Percentiles rank a stretch among this genome's conserved stretches.
Conservation (phyloP, 2,888 invertebrate species). For the Andrena trimmerana region DNA sequence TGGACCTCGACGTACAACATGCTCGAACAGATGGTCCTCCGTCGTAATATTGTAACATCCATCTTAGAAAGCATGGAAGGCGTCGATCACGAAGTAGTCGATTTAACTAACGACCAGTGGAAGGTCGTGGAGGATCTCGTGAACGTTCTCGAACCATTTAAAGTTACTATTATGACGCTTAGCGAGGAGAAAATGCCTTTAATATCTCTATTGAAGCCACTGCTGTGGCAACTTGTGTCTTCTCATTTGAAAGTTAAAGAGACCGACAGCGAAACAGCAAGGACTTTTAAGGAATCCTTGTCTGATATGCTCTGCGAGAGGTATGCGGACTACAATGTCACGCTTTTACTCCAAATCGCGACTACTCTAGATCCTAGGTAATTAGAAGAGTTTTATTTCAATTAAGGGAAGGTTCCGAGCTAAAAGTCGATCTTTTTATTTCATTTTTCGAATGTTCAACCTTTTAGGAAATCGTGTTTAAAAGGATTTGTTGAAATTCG, state of each 20-base stretch:
- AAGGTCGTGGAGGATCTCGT: slow-evolving; percentile 84
- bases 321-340: slow-evolving; percentile 83
- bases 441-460: no score
- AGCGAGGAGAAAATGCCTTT: slow-evolving; percentile 86
- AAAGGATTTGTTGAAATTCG: no score
- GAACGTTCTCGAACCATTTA: slow-evolving; percentile 85
- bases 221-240: slow-evolving; percentile 86
- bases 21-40: slow-evolving; percentile 84
- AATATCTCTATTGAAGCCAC: slow-evolving; percentile 85
- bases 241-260: slow-evolving; percentile 85
- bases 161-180: slow-evolving; percentile 85
- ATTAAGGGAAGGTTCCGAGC: no score
- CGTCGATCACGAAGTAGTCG: slow-evolving; percentile 79
- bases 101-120: slow-evolving; percentile 84
- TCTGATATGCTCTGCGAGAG: slow-evolving; percentile 83
- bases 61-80: slow-evolving; percentile 82
- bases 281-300: slow-evolving; percentile 83
- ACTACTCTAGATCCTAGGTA: slow-evolving; percentile 86
- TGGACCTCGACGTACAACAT: slow-evolving; percentile 86
- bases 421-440: no score
- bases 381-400: neutral
- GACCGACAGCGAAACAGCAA: slow-evolving; percentile 81
- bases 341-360: slow-evolving; percentile 84
- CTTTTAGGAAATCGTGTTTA: no score
- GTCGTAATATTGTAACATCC: slow-evolving; percentile 80